These are phyloP conservation scores for Empidonax traillii DNA, from an alignment of 2,113 vertebrate genomes.

Conservation along the genomic window DNA sequence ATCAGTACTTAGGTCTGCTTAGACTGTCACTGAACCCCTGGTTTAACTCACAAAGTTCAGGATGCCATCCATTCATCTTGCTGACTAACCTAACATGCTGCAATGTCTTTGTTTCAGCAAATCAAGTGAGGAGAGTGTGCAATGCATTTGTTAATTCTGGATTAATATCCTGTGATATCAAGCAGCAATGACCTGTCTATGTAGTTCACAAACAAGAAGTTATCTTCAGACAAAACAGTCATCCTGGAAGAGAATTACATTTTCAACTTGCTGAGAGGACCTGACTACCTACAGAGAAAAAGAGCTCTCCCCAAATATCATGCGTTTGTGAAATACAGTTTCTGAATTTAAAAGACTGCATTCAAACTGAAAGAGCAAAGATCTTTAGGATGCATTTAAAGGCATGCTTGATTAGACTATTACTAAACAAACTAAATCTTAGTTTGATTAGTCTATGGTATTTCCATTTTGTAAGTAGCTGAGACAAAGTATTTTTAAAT, in stretches of 20 bases:
- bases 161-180: background rate
- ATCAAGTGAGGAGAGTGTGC: background rate
- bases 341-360: background rate
- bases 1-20: background rate
- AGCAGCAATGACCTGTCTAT: background rate
- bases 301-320: background rate
- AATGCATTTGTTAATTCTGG: background rate
- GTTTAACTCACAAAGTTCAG: background rate
- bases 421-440: background rate
- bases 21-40: background rate
- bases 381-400: background rate
- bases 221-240: background rate
- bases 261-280: background rate
- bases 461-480: background rate
- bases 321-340: background rate
- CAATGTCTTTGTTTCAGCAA: background rate
- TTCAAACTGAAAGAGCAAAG: background rate
- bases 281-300: background rate
- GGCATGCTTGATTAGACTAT: background rate
- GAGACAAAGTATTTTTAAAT: background rate
- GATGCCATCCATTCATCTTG: background rate
- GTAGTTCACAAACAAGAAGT: background rate
- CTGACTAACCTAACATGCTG: background rate
- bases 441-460: background rate
- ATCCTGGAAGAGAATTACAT: background rate